Evolutionary conservation across 2,888 invertebrate genomes (phyloP).

Genomic region (Subacronicta megacephala): DNA sequence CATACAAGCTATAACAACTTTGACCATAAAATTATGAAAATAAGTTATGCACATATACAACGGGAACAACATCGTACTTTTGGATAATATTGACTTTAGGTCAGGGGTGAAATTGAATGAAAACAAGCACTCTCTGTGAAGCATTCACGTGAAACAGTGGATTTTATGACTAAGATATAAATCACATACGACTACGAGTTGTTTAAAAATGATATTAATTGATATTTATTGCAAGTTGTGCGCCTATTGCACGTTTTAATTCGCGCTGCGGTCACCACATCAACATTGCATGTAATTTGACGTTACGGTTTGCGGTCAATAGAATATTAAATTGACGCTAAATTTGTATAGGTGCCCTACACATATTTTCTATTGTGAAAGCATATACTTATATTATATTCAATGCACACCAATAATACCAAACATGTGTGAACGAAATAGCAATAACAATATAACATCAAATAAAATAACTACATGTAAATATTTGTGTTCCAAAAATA

Average conservation of each 20-base stretch:
- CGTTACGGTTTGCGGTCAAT: constrained; percentile 69
- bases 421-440: too few species aligned
- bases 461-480: too few species aligned
- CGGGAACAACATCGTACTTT: constrained; percentile 22
- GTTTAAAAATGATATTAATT: constrained; percentile 47
- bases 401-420: too few species aligned
- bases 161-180: constrained; percentile 29
- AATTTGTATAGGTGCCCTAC: constrained; percentile 33
- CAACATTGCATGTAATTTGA: constrained; percentile 77
- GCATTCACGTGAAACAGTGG: constrained; percentile 1
- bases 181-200: constrained; percentile 23
- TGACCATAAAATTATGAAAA: constrained; percentile 44
- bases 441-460: too few species aligned
- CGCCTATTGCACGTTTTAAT: constrained; percentile 62
- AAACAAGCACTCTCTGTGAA: constrained; percentile 19
- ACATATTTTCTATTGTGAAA: constrained; percentile 12
- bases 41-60: constrained; percentile 39
- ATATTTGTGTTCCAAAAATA: too few species aligned
- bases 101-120: constrained; percentile 23
- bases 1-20: constrained; percentile 42
- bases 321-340: constrained; percentile 62
- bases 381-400: background rate
- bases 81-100: constrained; percentile 25
- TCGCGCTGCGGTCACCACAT: constrained; percentile 68
- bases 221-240: constrained; percentile 41